Base-by-base conservation (phyloP, 2,888 invertebrate genomes). In the Chalcis sispes region DNA sequence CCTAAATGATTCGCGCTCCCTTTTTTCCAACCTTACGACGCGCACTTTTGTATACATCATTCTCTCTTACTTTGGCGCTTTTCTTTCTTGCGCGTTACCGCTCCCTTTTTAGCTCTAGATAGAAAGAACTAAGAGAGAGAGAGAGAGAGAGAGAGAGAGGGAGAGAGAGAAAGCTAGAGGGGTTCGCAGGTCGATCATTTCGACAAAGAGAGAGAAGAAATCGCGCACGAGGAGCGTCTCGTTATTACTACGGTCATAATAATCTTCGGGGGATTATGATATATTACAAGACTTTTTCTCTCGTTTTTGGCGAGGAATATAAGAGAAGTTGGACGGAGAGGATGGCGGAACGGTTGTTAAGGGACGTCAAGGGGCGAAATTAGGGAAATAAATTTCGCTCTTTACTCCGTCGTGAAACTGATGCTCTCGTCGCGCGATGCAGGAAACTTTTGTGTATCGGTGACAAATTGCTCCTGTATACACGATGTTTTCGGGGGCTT, bases 181-280 rank as follows among this genome's bases (percentile, higher is more conserved):
- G n/a, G n/a, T n/a, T n/a, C n/a, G n/a, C n/a, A 32, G 27, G 7
- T 15, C 46, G 46, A 8, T 46, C 2, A 46, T 46, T 46, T 46
- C 46, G 2, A 36, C 10, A 32, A 29, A 8, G 65, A 65, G 40
- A 64, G 52, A 58, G 36, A 42, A 70, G 73, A 46, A 72, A 65
- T 72, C 72, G 62, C 20, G 59, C 69, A 62, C n/a, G n/a, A n/a
- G n/a, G n/a, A n/a, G n/a, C n/a, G n/a, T n/a, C n/a, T 50, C 70
- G 59, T 73, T 73, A 50, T 20, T n/a, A 59, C 70, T 13, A 20
- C 50, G 70, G 65, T 65, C 69, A 73, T 77, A 74, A 77, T 77
- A 74, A 77, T 77, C 71, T 67, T n/a, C 74, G 36, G 67, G n/a
- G 74, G 72, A 77, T 77, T 77, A 77, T 66, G 66, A 65, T 10